Conservation (phyloP, 2,888 invertebrate species). For the Acanthosepion esculentum region DNA sequence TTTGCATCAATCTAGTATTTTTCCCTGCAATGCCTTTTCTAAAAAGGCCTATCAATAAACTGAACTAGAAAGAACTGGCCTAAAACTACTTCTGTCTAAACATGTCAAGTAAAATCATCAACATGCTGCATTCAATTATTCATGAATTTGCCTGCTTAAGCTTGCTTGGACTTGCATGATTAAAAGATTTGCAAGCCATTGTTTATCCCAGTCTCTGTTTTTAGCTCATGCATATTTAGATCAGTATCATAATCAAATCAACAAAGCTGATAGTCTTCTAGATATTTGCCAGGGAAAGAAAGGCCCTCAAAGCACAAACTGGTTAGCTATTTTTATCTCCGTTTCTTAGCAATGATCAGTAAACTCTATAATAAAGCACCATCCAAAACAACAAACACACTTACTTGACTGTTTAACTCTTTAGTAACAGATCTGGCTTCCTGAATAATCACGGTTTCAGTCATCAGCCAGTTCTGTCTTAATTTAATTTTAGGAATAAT, state of each 20-base stretch:
- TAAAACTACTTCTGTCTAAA: neutral
- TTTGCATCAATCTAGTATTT: no score
- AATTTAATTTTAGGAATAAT: conserved; percentile 33
- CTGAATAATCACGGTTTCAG: neutral
- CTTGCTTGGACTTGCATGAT: neutral
- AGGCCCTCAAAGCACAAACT: no score
- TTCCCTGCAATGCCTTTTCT: no score
- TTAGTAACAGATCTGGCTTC: neutral
- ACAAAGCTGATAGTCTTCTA: neutral
- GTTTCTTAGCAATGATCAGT: neutral
- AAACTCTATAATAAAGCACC: neutral
- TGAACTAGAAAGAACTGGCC: neutral
- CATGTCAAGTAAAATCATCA: neutral
- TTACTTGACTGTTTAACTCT: neutral
- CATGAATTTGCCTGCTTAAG: neutral
- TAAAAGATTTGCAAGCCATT: neutral
- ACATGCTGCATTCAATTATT: neutral
- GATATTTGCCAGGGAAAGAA: neutral
- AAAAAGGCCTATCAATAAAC: neutral
- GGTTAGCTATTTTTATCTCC: neutral
- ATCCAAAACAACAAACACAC: neutral
- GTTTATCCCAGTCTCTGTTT: neutral
- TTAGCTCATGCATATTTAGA: neutral
- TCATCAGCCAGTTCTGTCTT: neutral
- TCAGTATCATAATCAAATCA: conserved; percentile 13